phyloP scores from a whole-genome alignment of 23 tunicate genomes.

The Ciona savignyi region DNA sequence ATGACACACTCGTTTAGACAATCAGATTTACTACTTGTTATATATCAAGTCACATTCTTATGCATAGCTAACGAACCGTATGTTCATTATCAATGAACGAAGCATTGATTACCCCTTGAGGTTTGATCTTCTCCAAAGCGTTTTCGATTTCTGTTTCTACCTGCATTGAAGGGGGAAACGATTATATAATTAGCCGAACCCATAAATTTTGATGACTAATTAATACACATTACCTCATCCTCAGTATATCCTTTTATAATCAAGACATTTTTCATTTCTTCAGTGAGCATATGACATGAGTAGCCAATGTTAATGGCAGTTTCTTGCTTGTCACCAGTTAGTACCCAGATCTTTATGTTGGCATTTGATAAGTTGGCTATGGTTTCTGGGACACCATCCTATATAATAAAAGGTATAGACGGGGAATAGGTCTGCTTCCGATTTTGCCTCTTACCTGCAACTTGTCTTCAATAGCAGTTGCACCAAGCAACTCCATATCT shows the following conservation, averaged over 20 bases:
- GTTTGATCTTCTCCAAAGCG: background rate
- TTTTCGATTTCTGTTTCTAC: conserved; percentile 11
- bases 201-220: background rate
- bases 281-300: conserved; percentile 93
- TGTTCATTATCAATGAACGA: background rate
- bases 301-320: conserved; percentile 98
- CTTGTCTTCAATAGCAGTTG: conserved; percentile 98
- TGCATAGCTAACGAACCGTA: background rate
- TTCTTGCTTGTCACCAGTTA: conserved; percentile 98
- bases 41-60: no score
- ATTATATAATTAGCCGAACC: background rate
- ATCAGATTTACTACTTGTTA: no score
- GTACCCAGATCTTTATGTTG: conserved; percentile 94
- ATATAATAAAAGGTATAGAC: no score
- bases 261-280: conserved; percentile 84
- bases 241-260: conserved; percentile 24
- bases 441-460: conserved; percentile 80
- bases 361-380: conserved; percentile 76
- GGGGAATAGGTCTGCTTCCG: no score
- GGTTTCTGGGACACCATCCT: conserved; percentile 98
- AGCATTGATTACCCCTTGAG: background rate
- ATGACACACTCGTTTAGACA: no score
- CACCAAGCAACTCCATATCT: conserved; percentile 86
- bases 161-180: no score
- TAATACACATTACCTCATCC: conserved; percentile 28